Percentiles rank a stretch among this genome's conserved stretches.
Evolutionary conservation across 2,888 invertebrate genomes (phyloP).

Genomic region (Apeira syringaria): DNA sequence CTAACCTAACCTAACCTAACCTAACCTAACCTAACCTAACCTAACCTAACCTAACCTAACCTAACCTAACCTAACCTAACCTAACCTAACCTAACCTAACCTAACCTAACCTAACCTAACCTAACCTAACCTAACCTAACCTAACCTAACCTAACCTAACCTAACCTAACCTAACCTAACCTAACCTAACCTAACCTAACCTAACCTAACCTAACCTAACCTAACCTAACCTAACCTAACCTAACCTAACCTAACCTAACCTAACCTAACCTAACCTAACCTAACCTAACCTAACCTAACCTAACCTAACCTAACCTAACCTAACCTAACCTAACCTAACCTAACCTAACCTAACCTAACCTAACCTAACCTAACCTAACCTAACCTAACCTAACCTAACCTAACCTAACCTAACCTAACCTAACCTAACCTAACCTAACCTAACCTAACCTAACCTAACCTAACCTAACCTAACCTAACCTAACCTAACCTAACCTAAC

Average conservation of each 20-base stretch:
- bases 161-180: constrained; percentile 3
- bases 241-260: constrained; percentile 3
- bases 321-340: constrained; percentile 4
- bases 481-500: constrained; percentile 38
- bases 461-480: constrained; percentile 38
- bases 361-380: constrained; percentile 3
- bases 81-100: constrained; percentile 3
- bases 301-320: constrained; percentile 25
- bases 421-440: constrained; percentile 29
- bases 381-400: constrained; percentile 3
- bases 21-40: constrained; percentile 3
- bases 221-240: constrained; percentile 22
- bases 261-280: constrained; percentile 8
- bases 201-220: constrained; percentile 3
- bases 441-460: constrained; percentile 27
- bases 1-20: constrained; percentile 3
- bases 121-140: constrained; percentile 3
- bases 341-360: constrained; percentile 6
- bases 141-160: constrained; percentile 3
- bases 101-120: constrained; percentile 3
- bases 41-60: constrained; percentile 3
- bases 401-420: constrained; percentile 24
- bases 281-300: constrained; percentile 33
- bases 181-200: constrained; percentile 3
- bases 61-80: constrained; percentile 3